These are phyloP conservation scores for Limnephilus rhombicus DNA, from an alignment of 2,888 invertebrate genomes.

Conservation along the genomic window DNA sequence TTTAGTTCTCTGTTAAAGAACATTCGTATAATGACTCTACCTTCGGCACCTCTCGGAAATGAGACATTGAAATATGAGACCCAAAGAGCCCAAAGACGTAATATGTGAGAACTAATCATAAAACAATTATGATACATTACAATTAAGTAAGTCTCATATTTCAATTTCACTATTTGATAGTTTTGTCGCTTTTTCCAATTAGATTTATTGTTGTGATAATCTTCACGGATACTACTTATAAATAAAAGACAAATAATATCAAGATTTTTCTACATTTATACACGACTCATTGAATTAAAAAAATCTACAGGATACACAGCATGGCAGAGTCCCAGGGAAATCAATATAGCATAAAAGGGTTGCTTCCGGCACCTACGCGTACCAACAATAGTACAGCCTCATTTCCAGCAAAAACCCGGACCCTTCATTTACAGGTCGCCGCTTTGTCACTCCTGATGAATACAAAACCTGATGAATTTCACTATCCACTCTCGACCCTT, in stretches of 20 bases:
- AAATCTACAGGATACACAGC: neutral
- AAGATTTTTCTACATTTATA: neutral
- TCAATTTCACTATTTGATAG: too few species aligned
- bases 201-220: too few species aligned
- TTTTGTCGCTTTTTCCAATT: too few species aligned
- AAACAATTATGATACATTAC: too few species aligned
- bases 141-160: too few species aligned
- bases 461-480: neutral
- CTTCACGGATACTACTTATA: too few species aligned
- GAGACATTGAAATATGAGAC: too few species aligned
- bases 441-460: neutral
- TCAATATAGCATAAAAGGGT: neutral
- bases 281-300: neutral
- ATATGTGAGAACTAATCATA: too few species aligned
- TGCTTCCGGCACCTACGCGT: neutral
- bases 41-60: too few species aligned
- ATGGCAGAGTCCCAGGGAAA: neutral
- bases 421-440: neutral
- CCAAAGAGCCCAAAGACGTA: too few species aligned
- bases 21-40: neutral
- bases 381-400: neutral
- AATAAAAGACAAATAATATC: neutral
- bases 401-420: neutral
- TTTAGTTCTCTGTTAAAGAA: neutral
- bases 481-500: neutral